phyloP scores from a whole-genome alignment of 2,797 vertebrate species.

The Anas bahamensis region DNA sequence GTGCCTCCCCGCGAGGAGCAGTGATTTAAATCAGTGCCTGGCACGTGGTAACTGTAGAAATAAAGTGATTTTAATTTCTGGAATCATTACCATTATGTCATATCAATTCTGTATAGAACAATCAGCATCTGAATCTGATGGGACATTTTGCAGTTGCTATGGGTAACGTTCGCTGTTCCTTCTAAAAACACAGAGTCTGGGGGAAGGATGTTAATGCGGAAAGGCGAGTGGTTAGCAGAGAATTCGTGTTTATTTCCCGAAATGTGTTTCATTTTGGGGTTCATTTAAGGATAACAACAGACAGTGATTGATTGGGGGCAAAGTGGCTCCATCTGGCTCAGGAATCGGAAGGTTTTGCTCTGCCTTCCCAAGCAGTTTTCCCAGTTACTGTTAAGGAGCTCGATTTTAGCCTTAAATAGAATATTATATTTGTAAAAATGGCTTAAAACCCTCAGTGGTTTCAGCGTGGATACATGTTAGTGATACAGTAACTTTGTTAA shows the following conservation, averaged over 20 bases:
- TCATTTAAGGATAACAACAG: slow-evolving; percentile 56
- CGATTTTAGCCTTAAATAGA: slow-evolving; percentile 30
- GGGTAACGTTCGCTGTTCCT: slow-evolving; percentile 59
- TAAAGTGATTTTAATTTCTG: slow-evolving; percentile 40
- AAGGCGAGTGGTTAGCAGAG: background rate
- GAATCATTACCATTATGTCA: slow-evolving; percentile 45
- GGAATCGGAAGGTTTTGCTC: background rate
- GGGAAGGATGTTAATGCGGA: slow-evolving; percentile 1
- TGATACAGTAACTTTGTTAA: background rate
- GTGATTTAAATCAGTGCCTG: background rate
- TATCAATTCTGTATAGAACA: slow-evolving; percentile 31
- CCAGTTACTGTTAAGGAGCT: background rate
- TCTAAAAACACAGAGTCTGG: slow-evolving; percentile 33
- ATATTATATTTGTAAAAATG: slow-evolving; percentile 9
- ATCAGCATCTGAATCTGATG: slow-evolving; percentile 47
- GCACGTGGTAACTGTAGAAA: background rate
- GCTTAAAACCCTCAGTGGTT: slow-evolving; percentile 4
- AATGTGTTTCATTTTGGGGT: background rate
- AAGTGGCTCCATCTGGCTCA: slow-evolving; percentile 25
- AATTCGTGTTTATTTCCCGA: background rate
- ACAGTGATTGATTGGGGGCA: slow-evolving; percentile 56
- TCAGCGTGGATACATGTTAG: background rate
- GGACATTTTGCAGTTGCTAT: slow-evolving; percentile 66
- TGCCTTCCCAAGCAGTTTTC: slow-evolving; percentile 6
- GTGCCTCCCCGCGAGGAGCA: background rate